Percentiles rank a stretch among this genome's conserved stretches.
These are phyloP conservation scores for Tortricodes alternella DNA, from an alignment of 2,888 invertebrate genomes.

Conservation along the genomic window DNA sequence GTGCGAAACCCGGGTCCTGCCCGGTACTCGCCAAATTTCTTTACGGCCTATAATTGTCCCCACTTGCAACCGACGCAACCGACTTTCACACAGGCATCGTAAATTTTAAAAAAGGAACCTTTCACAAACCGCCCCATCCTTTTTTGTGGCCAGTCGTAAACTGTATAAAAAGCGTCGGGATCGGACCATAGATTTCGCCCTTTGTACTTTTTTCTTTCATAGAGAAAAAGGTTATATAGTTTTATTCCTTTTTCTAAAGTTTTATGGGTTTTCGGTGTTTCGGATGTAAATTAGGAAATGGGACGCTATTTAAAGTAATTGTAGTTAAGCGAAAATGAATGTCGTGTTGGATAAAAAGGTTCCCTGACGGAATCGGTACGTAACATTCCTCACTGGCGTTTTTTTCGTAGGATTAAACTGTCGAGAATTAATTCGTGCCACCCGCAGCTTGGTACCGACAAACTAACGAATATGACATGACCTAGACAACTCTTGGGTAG, in stretches of 20 bases:
- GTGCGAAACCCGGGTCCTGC: conserved; percentile 34
- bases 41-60: conserved; percentile 58
- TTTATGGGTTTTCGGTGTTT: conserved; percentile 29
- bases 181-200: conserved; percentile 31
- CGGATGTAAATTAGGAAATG: conserved; percentile 26
- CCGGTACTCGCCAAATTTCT: conserved; percentile 44
- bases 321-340: neutral
- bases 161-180: conserved; percentile 40
- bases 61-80: conserved; percentile 45
- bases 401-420: neutral
- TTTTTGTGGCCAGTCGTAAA: conserved; percentile 56
- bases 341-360: neutral
- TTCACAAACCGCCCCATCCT: conserved; percentile 46
- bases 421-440: conserved; percentile 8
- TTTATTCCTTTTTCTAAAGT: conserved; percentile 25
- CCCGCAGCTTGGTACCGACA: conserved; percentile 12
- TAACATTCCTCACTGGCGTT: neutral
- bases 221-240: conserved; percentile 25
- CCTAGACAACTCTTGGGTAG: neutral
- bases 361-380: neutral
- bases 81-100: conserved; percentile 61
- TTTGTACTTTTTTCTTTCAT: conserved; percentile 30
- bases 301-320: conserved; percentile 15
- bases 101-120: conserved; percentile 64
- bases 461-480: conserved; percentile 3